A percentile compares a stretch with the other conserved stretches of the same genome.
These are phyloP conservation scores for Hypsibius dujardini DNA, from an alignment of 1,140 invertebrate genomes.

Conservation along the genomic window DNA sequence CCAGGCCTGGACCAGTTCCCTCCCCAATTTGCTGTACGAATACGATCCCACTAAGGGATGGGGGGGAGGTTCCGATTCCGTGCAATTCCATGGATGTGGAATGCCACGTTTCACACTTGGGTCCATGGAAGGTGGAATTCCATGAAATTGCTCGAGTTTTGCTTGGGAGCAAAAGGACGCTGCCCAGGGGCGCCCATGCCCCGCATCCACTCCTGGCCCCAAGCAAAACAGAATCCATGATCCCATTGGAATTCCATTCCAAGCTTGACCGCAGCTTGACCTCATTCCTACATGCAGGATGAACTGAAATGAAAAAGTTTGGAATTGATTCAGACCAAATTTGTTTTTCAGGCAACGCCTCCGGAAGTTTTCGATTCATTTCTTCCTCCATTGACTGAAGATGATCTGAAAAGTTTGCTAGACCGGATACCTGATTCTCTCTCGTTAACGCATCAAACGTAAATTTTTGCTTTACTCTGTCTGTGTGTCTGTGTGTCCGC, in stretches of 20 bases:
- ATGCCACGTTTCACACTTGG: too few species aligned
- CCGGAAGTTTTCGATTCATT: slow-evolving; percentile 21
- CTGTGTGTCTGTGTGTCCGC: too few species aligned
- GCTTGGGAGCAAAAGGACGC: too few species aligned
- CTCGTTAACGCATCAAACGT: neutral
- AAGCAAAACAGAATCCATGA: slow-evolving; percentile 5
- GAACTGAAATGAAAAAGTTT: too few species aligned
- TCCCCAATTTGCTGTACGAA: slow-evolving; percentile 51
- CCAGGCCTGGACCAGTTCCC: slow-evolving; percentile 68
- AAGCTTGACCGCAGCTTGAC: too few species aligned
- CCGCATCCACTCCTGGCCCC: slow-evolving; percentile 41
- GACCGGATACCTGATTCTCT: neutral
- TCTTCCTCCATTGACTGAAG: neutral
- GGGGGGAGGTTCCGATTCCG: too few species aligned
- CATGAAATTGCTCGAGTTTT: too few species aligned
- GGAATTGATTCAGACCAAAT: neutral
- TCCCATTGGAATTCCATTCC: too few species aligned
- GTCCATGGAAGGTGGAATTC: too few species aligned
- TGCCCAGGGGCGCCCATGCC: slow-evolving; percentile 41
- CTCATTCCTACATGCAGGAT: too few species aligned
- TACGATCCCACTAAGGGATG: neutral
- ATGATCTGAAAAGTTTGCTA: neutral
- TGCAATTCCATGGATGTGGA: too few species aligned
- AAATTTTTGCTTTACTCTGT: too few species aligned
- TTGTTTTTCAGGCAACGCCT: slow-evolving; percentile 26